Evolutionary conservation across 1,140 invertebrate species (phyloP), one percentile per base, ranked within the genome.

Genomic region (Lasioglossum baleicum): DNA sequence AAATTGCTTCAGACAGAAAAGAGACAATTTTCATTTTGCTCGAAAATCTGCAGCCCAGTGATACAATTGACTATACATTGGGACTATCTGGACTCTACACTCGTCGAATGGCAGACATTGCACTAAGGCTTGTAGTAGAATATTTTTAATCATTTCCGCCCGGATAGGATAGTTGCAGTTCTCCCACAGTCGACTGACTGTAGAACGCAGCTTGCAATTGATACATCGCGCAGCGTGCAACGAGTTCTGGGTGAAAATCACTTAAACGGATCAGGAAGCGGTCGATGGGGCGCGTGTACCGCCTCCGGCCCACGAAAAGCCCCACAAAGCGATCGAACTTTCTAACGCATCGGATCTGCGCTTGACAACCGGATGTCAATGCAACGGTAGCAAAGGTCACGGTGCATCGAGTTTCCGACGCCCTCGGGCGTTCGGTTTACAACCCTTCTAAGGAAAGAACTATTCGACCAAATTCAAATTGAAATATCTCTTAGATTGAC

Each of bases 341-440:
- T 73, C 20, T 72, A 44, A 51, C 35, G 35, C 31, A 40, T 17
- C 13, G 51, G 6, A 48, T 73, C 76, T 73, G 76, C 70, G 31
- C 10, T 26, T 35, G 76, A 79, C 70, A 79, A 73, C 61, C 69
- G 76, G 76, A 73, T 73, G 76, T 73, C 76, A 79, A 79, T 79
- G 76, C 22, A 73, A 35, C 22, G 61, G 63, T 58, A 66, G 60
- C 61, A 66, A 58, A 79, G 40, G 61, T 79, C 76, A 79, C 17
- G 35, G 44, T 79, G 69, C 58, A 11, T 48, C 17, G 13, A 53
- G 17, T 53, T 53, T 1, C 51, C 13, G 13, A 4, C 13, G 13
- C 17, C 51, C 17, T 17, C 0, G 17, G 15, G 15, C 15, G 13
- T 6, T 53, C 17, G 17, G 17, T 53, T 20, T 15, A 53, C 17